These are phyloP conservation scores for Rhopalosiphum nymphaeae DNA, from an alignment of 2,888 invertebrate species.

Conservation along the genomic window DNA sequence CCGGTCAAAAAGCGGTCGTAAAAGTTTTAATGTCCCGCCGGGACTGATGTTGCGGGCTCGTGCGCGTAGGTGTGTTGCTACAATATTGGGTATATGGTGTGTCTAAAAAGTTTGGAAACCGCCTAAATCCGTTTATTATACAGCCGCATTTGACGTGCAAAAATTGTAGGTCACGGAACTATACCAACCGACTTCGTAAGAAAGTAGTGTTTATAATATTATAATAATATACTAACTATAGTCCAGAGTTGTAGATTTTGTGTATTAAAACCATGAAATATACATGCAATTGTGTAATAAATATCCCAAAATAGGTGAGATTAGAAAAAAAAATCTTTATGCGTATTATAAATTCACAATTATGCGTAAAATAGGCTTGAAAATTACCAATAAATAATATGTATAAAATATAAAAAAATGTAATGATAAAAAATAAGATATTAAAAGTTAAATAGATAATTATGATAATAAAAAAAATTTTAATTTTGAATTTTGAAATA, in stretches of 20 bases:
- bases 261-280: not conserved
- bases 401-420: not conserved
- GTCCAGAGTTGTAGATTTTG: not conserved
- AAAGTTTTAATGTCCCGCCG: constrained; percentile 32
- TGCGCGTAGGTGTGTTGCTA: not conserved
- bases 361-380: not conserved
- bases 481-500: not conserved
- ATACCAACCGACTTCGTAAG: not conserved
- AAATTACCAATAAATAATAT: not conserved
- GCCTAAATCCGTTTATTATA: constrained; percentile 22
- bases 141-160: not conserved
- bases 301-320: not conserved
- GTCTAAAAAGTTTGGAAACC: constrained; percentile 18
- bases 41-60: not conserved
- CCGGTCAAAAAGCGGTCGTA: constrained; percentile 22
- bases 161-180: not conserved
- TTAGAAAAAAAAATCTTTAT: not conserved
- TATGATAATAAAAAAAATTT: not conserved
- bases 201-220: not conserved
- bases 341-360: not conserved
- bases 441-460: not conserved
- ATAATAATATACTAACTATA: not conserved
- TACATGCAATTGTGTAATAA: not conserved
- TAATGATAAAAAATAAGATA: not conserved
- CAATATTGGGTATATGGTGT: not conserved